Conservation (phyloP, 2,888 invertebrate species). For the Sarcophaga rosellei region DNA sequence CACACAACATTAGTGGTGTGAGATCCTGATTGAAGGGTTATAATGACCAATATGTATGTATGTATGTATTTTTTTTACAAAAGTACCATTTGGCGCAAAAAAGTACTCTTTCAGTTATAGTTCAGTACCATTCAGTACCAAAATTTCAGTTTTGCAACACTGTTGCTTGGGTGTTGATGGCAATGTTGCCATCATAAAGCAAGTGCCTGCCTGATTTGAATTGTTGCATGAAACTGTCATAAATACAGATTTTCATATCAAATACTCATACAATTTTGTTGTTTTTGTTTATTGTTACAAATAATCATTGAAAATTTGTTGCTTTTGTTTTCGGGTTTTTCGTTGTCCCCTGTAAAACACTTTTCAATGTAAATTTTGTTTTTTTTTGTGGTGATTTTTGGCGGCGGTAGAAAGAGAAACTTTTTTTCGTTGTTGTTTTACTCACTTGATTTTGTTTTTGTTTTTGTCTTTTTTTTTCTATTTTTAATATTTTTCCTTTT, state of each 20-base stretch:
- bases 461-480: conserved; percentile 3
- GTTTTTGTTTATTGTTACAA: conserved; percentile 14
- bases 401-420: conserved; percentile 22
- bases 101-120: no score
- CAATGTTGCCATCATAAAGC: conserved; percentile 35
- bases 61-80: no score
- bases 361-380: not conserved
- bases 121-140: no score
- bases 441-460: no score
- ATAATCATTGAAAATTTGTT: conserved; percentile 27
- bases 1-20: no score
- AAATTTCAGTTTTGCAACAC: no score
- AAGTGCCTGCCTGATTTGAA: conserved; percentile 41
- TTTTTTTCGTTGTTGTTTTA: not conserved
- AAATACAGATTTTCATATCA: conserved; percentile 38
- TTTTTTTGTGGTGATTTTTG: conserved; percentile 22
- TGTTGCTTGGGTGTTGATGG: conserved; percentile 2
- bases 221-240: conserved; percentile 43
- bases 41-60: no score
- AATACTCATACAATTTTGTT: not conserved
- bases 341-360: not conserved
- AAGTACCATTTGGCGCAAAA: no score
- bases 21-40: no score
- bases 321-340: conserved; percentile 10
- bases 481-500: conserved; percentile 2